These are phyloP conservation scores for Plebejus argus DNA, from an alignment of 2,888 invertebrate genomes.

Conservation along the genomic window DNA sequence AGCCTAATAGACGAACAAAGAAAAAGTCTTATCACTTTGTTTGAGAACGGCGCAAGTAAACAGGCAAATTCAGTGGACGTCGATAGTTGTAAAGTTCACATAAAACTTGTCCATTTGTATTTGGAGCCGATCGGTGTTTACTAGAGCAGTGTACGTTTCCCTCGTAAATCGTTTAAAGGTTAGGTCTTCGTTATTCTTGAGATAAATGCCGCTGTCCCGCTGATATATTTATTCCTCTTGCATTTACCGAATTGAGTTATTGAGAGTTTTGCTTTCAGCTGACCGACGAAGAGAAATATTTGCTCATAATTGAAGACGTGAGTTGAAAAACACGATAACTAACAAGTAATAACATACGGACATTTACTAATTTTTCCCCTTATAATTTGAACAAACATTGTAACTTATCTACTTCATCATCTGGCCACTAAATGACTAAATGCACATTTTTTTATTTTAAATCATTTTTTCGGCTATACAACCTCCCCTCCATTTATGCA, in stretches of 20 bases:
- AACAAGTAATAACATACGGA: no score
- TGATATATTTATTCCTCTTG: constrained; percentile 75
- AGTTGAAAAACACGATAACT: no score
- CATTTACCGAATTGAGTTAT: constrained; percentile 49
- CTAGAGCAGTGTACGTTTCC: constrained; percentile 57
- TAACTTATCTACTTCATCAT: no score
- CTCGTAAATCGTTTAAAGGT: constrained; percentile 79
- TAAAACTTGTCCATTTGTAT: constrained; percentile 44
- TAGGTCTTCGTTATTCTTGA: constrained; percentile 74
- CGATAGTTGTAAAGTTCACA: constrained; percentile 27
- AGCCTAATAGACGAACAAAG: background rate
- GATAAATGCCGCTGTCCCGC: constrained; percentile 74
- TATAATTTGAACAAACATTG: no score
- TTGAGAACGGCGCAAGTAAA: background rate
- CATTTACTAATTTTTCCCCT: no score
- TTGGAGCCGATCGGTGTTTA: constrained; percentile 48
- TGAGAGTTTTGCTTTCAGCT: constrained; percentile 47
- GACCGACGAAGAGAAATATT: background rate
- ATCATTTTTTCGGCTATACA: no score
- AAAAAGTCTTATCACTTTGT: background rate
- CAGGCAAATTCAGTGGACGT: background rate
- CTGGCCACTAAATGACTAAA: no score
- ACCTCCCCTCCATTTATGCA: no score
- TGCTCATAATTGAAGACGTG: no score
- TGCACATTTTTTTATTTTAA: no score